Evolutionary conservation across 2,113 vertebrate species (phyloP).

Genomic region (Pimephales promelas): DNA sequence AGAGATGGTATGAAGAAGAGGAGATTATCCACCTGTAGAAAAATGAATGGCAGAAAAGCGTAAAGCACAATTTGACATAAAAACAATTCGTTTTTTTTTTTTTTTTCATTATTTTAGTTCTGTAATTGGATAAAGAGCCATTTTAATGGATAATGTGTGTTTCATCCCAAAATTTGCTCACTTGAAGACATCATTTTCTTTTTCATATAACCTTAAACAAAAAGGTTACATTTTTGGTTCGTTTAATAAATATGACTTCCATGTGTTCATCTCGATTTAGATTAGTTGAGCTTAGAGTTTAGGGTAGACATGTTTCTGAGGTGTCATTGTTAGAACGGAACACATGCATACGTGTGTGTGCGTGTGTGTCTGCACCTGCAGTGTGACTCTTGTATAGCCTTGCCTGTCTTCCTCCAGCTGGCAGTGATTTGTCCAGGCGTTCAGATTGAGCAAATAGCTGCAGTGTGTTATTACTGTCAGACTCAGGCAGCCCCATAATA

Average conservation of each 20-base stretch:
- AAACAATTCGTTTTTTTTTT: neutral
- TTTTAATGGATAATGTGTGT: neutral
- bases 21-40: neutral
- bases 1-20: neutral
- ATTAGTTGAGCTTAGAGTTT: neutral
- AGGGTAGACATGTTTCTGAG: neutral
- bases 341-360: neutral
- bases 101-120: neutral
- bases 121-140: neutral
- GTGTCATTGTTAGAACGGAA: neutral
- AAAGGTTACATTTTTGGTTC: neutral
- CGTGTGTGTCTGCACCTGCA: constrained; percentile 46
- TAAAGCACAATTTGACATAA: neutral
- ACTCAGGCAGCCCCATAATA: constrained; percentile 12
- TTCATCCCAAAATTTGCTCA: neutral
- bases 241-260: neutral
- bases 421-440: constrained; percentile 49
- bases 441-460: constrained; percentile 46
- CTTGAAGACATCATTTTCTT: neutral
- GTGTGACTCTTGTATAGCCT: constrained; percentile 21
- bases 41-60: neutral
- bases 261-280: neutral
- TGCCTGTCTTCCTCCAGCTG: constrained; percentile 46
- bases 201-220: neutral
- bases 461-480: constrained; percentile 58